These are phyloP conservation scores for Agrypnia vestita DNA, from an alignment of 1,140 invertebrate genomes.

Conservation along the genomic window DNA sequence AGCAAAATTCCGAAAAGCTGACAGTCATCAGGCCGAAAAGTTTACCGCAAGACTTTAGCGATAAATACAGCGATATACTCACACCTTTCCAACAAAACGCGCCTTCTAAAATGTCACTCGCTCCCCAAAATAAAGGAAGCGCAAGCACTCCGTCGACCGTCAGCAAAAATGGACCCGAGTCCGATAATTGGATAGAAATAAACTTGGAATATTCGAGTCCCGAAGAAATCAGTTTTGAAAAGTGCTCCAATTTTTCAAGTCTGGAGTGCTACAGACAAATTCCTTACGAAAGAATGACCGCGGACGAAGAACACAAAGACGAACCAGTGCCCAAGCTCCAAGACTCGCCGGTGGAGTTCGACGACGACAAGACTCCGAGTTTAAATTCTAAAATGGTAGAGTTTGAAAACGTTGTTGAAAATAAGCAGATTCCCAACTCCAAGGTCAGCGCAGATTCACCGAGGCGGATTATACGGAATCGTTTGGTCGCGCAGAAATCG, in stretches of 20 bases:
- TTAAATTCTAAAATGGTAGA: slow-evolving; percentile 43
- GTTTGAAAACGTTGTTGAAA: slow-evolving; percentile 42
- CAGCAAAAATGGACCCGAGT: slow-evolving; percentile 62
- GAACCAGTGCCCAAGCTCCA: slow-evolving; percentile 34
- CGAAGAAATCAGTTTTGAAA: slow-evolving; percentile 72
- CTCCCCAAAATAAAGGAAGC: slow-evolving; percentile 52
- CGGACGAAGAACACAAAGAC: slow-evolving; percentile 27
- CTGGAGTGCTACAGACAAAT: slow-evolving; percentile 58
- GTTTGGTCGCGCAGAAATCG: slow-evolving; percentile 55
- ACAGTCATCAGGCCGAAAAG: slow-evolving; percentile 54
- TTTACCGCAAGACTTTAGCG: slow-evolving; percentile 59
- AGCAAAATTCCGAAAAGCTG: slow-evolving; percentile 49
- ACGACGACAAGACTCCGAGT: neutral
- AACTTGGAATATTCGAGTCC: slow-evolving; percentile 73
- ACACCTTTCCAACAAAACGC: slow-evolving; percentile 57
- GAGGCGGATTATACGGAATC: slow-evolving; percentile 55
- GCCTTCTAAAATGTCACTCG: slow-evolving; percentile 43
- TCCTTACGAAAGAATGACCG: slow-evolving; percentile 58
- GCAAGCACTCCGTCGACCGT: slow-evolving; percentile 54
- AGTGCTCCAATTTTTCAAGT: slow-evolving; percentile 65
- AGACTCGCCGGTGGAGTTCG: slow-evolving; percentile 61
- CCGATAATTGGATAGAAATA: slow-evolving; percentile 74
- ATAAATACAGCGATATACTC: slow-evolving; percentile 58
- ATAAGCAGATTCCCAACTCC: slow-evolving; percentile 58
- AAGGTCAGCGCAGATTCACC: slow-evolving; percentile 59